phyloP scores from a whole-genome alignment of 2,888 invertebrate genomes.

The Scaptomyza polygonia region DNA sequence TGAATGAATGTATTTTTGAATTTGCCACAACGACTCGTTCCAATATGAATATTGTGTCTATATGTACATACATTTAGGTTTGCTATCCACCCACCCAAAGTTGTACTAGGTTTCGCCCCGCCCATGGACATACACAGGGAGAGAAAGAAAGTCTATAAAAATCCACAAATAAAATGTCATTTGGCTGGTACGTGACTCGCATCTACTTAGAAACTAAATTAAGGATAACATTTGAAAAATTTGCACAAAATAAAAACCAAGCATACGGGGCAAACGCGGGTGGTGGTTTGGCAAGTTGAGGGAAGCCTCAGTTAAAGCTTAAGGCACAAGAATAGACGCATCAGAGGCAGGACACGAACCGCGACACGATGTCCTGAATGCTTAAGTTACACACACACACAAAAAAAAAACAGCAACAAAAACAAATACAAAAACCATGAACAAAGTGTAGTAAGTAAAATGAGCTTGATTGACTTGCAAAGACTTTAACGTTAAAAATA shows the following conservation, averaged over 20 bases:
- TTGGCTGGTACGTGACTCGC: slow-evolving; percentile 81
- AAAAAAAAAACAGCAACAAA: slow-evolving; percentile 18
- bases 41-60: slow-evolving; percentile 7
- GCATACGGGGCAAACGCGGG: neutral
- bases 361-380: slow-evolving; percentile 74
- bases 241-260: slow-evolving; percentile 79
- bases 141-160: slow-evolving; percentile 71
- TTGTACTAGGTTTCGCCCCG: slow-evolving; percentile 15
- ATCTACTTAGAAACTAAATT: slow-evolving; percentile 80
- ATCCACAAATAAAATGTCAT: slow-evolving; percentile 81
- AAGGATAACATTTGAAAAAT: slow-evolving; percentile 80
- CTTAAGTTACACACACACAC: slow-evolving; percentile 54
- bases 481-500: neutral
- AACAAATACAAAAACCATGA: slow-evolving; percentile 18
- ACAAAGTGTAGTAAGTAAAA: neutral
- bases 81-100: neutral
- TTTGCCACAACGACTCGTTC: too few relatives aligned
- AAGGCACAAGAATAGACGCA: slow-evolving; percentile 22
- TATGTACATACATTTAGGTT: slow-evolving; percentile 13
- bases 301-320: slow-evolving; percentile 3
- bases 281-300: slow-evolving; percentile 14
- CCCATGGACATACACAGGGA: slow-evolving; percentile 19
- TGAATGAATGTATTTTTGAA: slow-evolving; percentile 18
- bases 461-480: neutral
- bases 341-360: slow-evolving; percentile 56